Conservation (phyloP, 2,113 vertebrate genomes). For the Phasianus colchicus region DNA sequence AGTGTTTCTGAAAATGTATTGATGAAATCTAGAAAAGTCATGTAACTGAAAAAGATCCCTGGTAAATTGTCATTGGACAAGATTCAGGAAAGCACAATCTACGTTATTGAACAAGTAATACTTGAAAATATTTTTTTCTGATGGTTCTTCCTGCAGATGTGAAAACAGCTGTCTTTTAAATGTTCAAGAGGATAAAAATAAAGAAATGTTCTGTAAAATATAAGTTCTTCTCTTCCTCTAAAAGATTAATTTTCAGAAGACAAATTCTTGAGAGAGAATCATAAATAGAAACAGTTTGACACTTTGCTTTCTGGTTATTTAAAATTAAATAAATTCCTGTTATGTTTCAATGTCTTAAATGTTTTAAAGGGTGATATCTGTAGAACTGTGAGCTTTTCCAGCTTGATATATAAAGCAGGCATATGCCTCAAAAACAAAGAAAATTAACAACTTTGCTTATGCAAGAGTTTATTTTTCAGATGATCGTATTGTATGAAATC, state of each 20-base stretch:
- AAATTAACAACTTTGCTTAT: neutral
- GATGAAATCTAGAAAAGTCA: neutral
- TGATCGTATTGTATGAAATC: neutral
- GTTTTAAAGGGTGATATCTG: neutral
- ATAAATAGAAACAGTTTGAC: neutral
- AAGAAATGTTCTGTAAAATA: neutral
- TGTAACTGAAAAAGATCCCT: neutral
- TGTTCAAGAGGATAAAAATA: neutral
- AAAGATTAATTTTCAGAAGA: neutral
- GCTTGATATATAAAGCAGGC: fast-evolving
- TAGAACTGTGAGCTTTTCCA: neutral
- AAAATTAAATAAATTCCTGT: neutral
- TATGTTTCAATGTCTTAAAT: neutral
- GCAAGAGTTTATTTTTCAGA: neutral
- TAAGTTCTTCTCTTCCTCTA: neutral
- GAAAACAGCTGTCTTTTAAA: neutral
- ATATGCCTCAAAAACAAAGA: neutral
- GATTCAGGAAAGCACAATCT: neutral
- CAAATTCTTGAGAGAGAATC: neutral
- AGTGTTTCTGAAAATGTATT: neutral
- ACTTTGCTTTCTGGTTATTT: neutral
- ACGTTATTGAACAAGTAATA: neutral
- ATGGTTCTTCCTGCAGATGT: neutral
- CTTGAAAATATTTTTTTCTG: neutral
- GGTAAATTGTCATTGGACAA: neutral